Percentiles rank a stretch among this genome's conserved stretches.
Conservation (phyloP, 2,888 invertebrate species). For the Cepaea hortensis region DNA sequence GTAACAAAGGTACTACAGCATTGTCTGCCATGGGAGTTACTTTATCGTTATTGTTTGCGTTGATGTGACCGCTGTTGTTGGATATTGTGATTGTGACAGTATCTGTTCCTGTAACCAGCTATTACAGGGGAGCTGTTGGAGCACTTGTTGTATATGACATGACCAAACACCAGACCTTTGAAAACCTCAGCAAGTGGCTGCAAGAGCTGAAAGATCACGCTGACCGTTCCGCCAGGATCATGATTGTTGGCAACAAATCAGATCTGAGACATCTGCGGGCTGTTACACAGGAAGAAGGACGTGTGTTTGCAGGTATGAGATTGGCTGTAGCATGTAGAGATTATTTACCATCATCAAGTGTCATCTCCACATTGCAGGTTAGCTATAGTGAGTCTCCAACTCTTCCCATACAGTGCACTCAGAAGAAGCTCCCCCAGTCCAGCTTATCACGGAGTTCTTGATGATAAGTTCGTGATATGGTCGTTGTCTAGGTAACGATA, state of each 20-base stretch:
- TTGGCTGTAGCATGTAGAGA: neutral
- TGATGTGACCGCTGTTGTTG: too few species aligned
- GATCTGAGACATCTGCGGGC: slow-evolving; percentile 68
- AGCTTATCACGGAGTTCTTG: too few species aligned
- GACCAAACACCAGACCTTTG: slow-evolving; percentile 66
- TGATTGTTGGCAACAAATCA: slow-evolving; percentile 68
- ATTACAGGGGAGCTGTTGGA: slow-evolving; percentile 64
- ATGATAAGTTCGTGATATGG: too few species aligned
- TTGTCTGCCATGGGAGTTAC: neutral
- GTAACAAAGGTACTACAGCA: too few species aligned
- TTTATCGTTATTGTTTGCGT: too few species aligned
- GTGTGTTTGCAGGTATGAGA: slow-evolving; percentile 64
- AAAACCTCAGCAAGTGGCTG: slow-evolving; percentile 69
- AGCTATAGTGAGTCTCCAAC: too few species aligned
- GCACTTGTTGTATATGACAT: slow-evolving; percentile 72
- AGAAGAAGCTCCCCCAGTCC: too few species aligned
- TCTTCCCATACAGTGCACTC: too few species aligned
- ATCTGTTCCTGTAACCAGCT: slow-evolving; percentile 4
- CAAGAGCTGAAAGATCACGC: slow-evolving; percentile 68
- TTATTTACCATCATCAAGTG: neutral
- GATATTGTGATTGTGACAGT: neutral
- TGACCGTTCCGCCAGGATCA: slow-evolving; percentile 65
- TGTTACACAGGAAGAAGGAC: slow-evolving; percentile 60
- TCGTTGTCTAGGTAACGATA: too few species aligned
- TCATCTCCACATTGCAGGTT: too few species aligned